Evolutionary conservation across 2,797 vertebrate genomes (phyloP).

Genomic region (Neostethus bicornis): DNA sequence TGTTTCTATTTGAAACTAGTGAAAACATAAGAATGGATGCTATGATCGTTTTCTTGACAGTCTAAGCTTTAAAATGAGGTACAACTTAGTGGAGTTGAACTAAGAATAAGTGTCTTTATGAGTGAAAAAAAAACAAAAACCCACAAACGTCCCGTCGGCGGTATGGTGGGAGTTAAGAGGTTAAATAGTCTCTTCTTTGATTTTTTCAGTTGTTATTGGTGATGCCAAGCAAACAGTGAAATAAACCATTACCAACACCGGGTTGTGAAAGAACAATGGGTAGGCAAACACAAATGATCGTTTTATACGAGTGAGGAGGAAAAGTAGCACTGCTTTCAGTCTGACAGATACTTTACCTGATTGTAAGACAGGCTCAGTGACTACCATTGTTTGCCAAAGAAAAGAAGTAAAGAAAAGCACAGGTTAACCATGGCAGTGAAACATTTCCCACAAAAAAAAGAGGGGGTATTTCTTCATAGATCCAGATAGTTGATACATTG

Average conservation of each 20-base stretch:
- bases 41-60: no score
- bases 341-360: constrained; percentile 93
- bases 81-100: no score
- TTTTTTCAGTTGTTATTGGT: constrained; percentile 12
- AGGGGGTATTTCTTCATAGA: constrained; percentile 55
- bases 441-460: constrained; percentile 65
- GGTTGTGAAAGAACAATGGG: constrained; percentile 34
- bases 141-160: no score
- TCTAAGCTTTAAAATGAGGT: no score
- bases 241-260: constrained; percentile 56
- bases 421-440: constrained; percentile 65
- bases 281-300: constrained; percentile 40
- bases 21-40: no score
- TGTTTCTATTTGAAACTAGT: no score
- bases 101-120: no score
- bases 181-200: neutral
- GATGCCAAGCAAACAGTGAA: constrained; percentile 25
- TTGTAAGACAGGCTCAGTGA: constrained; percentile 98
- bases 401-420: constrained; percentile 74
- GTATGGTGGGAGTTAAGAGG: no score
- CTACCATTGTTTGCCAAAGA: constrained; percentile 86
- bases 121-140: no score
- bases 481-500: constrained; percentile 28
- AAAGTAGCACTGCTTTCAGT: constrained; percentile 46
- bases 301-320: constrained; percentile 30